These are phyloP conservation scores for Emydocephalus ijimae DNA, from an alignment of 2,113 vertebrate species.

Conservation along the genomic window DNA sequence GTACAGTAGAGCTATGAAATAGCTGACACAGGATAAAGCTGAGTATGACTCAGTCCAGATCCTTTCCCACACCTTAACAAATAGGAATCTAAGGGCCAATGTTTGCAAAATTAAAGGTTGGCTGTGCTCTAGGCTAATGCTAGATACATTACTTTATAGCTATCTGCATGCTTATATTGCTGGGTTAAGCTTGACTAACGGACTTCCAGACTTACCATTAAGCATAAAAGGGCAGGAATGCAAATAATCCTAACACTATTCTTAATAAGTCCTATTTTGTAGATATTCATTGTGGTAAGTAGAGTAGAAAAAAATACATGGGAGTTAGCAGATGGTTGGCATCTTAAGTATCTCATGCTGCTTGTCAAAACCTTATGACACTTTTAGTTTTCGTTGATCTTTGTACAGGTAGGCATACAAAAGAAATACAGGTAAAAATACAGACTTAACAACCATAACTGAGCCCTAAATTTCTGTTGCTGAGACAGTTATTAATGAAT, in stretches of 20 bases:
- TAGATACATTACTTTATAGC: not conserved
- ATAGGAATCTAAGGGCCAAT: not conserved
- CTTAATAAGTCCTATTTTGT: not conserved
- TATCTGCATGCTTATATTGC: not conserved
- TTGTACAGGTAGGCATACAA: not conserved
- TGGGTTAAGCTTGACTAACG: not conserved
- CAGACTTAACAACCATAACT: too few relatives aligned
- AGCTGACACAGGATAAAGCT: too few relatives aligned
- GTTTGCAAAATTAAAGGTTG: not conserved
- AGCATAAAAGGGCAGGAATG: too few relatives aligned
- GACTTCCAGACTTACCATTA: not conserved
- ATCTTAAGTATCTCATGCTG: not conserved
- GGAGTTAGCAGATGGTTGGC: not conserved
- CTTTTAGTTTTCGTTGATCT: not conserved
- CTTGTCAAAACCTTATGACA: not conserved
- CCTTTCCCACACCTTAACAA: not conserved
- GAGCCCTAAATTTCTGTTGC: too few relatives aligned
- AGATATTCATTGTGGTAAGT: not conserved
- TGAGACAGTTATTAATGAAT: too few relatives aligned
- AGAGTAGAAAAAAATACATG: not conserved
- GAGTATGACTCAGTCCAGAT: not conserved
- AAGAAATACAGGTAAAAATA: too few relatives aligned
- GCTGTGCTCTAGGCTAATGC: not conserved
- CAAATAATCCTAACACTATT: not conserved
- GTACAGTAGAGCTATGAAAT: not conserved